Evolutionary conservation across 2,113 vertebrate species (phyloP).

Genomic region (Hippocampus mohnikei): DNA sequence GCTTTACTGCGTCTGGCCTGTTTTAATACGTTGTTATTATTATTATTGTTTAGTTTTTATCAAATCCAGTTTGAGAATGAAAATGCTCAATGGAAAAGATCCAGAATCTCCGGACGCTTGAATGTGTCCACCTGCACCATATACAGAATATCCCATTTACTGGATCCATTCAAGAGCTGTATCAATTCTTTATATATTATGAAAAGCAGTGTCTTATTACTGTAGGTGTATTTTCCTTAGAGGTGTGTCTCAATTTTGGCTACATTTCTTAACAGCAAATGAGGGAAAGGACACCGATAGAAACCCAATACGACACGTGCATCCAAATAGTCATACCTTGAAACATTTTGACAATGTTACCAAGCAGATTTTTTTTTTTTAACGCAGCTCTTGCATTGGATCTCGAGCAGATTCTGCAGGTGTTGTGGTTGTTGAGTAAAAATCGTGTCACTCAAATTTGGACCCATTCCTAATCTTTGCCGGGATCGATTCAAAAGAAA

Average conservation of each 20-base stretch:
- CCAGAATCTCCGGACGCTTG: background rate
- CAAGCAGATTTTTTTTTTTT: background rate
- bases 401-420: background rate
- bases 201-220: background rate
- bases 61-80: constrained; percentile 38
- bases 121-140: background rate
- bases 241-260: background rate
- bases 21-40: constrained; percentile 10
- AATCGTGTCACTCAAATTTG: constrained; percentile 22
- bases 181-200: background rate
- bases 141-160: background rate
- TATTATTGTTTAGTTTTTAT: constrained; percentile 15
- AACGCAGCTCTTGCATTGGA: background rate
- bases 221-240: background rate
- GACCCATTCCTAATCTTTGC: constrained; percentile 1
- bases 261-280: background rate
- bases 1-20: constrained; percentile 23
- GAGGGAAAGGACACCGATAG: background rate
- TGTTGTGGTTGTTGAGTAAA: background rate
- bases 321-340: background rate
- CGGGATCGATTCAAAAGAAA: constrained; percentile 8
- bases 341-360: background rate
- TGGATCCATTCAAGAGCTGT: background rate
- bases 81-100: background rate
- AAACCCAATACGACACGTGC: background rate